These are phyloP conservation scores for Ctenodactylus gundi DNA, from an alignment of 2,113 vertebrate species.

Conservation along the genomic window DNA sequence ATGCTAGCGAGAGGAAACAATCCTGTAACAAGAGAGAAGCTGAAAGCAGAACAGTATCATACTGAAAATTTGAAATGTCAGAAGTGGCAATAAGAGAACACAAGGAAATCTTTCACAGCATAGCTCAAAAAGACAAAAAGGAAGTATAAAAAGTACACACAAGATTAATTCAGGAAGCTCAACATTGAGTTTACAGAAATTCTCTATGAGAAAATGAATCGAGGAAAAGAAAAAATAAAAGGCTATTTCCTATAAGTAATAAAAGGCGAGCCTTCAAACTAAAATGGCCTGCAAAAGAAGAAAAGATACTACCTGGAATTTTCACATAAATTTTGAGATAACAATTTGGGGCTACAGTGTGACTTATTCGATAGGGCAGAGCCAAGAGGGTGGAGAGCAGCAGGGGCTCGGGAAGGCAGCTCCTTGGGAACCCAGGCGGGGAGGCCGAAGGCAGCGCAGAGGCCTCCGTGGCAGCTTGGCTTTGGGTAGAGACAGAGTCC, in stretches of 20 bases:
- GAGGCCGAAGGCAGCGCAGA: too few relatives aligned
- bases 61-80: background rate
- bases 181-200: slow-evolving; percentile 9
- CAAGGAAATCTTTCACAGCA: background rate
- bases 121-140: background rate
- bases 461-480: too few relatives aligned
- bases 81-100: background rate
- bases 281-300: background rate
- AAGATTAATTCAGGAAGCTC: background rate
- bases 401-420: too few relatives aligned
- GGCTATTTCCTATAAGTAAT: background rate
- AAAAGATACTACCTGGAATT: background rate
- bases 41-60: background rate
- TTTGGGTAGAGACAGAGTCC: too few relatives aligned
- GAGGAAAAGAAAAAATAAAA: background rate
- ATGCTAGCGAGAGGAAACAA: background rate
- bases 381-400: too few relatives aligned
- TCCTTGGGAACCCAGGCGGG: too few relatives aligned
- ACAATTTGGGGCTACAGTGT: too few relatives aligned
- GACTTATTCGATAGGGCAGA: too few relatives aligned
- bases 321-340: background rate
- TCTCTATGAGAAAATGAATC: background rate
- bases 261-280: background rate
- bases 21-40: background rate
- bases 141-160: background rate